These are phyloP conservation scores for Camelus bactrianus DNA, from an alignment of 2,113 vertebrate genomes.

Conservation along the genomic window DNA sequence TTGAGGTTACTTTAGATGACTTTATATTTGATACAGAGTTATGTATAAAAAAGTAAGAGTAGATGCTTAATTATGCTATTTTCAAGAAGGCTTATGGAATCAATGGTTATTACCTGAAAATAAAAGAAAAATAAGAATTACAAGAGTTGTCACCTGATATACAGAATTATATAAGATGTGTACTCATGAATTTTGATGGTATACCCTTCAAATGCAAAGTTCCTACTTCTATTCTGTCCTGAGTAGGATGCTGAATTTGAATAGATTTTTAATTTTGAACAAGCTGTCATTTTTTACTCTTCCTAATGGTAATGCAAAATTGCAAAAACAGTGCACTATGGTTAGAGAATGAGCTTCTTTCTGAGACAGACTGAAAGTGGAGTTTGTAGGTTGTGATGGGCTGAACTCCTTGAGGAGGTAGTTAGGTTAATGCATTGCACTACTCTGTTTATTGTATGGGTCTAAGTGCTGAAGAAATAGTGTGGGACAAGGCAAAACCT, in stretches of 20 bases:
- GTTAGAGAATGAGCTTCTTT: neutral
- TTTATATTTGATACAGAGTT: neutral
- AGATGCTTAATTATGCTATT: neutral
- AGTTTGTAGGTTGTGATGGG: neutral
- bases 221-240: neutral
- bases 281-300: neutral
- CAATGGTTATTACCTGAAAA: neutral
- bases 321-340: neutral
- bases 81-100: constrained; percentile 21
- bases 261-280: neutral
- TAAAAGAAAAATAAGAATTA: neutral
- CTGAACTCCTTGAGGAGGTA: neutral
- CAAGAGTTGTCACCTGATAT: neutral
- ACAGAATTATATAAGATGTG: neutral
- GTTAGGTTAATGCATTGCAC: neutral
- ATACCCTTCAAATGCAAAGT: neutral
- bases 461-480: neutral
- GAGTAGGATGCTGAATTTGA: neutral
- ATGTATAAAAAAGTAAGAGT: neutral
- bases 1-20: neutral
- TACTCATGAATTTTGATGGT: neutral
- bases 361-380: neutral
- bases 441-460: neutral
- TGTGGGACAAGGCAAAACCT: neutral
- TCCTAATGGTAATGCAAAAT: neutral